Evolutionary conservation across 2,797 vertebrate species (phyloP).

Genomic region (Tiaroga cobitis): DNA sequence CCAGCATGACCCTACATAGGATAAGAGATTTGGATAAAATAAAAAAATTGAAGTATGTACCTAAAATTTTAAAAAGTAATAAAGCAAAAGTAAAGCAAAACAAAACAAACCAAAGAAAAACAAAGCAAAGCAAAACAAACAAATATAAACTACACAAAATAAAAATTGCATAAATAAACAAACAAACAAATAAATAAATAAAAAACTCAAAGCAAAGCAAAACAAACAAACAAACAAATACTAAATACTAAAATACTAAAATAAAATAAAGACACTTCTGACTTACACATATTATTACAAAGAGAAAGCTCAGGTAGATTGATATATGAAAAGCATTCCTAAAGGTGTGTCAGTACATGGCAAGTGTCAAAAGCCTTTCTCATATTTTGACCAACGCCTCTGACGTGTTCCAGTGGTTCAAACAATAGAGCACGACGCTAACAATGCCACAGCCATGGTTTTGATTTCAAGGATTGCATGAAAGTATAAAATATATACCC

Average conservation of each 20-base stretch:
- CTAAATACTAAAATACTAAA: neutral
- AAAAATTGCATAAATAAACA: neutral
- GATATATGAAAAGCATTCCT: neutral
- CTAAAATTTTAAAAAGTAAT: neutral
- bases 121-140: neutral
- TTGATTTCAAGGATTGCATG: neutral
- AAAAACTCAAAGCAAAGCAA: neutral
- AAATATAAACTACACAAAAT: neutral
- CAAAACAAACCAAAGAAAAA: neutral
- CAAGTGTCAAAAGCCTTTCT: conserved; percentile 3
- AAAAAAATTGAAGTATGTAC: too few species aligned
- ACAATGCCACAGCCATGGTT: neutral
- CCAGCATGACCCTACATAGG: neutral
- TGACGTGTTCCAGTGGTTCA: neutral
- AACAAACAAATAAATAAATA: neutral
- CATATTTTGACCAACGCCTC: neutral
- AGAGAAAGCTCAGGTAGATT: neutral
- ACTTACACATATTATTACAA: neutral
- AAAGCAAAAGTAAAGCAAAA: neutral
- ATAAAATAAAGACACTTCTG: neutral
- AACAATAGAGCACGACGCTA: neutral
- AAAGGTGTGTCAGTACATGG: neutral
- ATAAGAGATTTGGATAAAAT: too few species aligned
- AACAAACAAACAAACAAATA: neutral
- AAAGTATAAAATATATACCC: neutral